Base-by-base conservation (phyloP, 2,797 vertebrate genomes). In the Amphiprion clarkii region DNA sequence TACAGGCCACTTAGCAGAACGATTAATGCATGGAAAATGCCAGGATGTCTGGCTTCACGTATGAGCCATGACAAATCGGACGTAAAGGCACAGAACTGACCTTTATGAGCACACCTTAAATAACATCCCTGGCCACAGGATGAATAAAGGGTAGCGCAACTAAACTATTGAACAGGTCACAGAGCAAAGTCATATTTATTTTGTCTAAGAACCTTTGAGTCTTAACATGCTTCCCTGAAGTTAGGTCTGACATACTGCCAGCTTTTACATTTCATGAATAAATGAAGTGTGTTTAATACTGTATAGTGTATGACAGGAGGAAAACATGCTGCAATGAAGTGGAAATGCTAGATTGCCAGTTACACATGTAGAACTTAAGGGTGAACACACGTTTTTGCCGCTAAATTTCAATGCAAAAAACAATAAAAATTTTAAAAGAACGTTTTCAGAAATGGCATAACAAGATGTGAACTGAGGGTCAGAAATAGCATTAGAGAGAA, bases 11-110 rank as follows among this genome's bases (percentile, higher is more conserved):
- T 94, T 92, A 87, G 81, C 62, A 46, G 51, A 40, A 87, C 17
- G 74, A 92, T 89, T 85, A 89, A 91, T 91, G 84, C 74, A 70
- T 86, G 89, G 90, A 93, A 92, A 92, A 81, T 79, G 65, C 69
- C 23, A 39, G 21, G 42, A 83, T 71, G 87, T 84, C 81, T 56
- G 68, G 54, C 58, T 76, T 68, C 72, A 83, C 76, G 63, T 67
- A 33, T 71, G 23, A 71, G 82, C 67, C 23, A 10, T 53, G 79
- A 92, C 51, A 67, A 81, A 90, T 88, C 2, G 1, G 21, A 77
- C 64, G 83, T 80, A 76, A 83, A 86, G 9, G 46, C 55, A 76
- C 60, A 36, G 48, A 56, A 31, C 13, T 76, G 76, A 87, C 86
- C 87, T 86, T 71, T 76, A 44, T 25, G 67, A 40, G 59, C 48